Base-by-base conservation (phyloP, 2,797 vertebrate species). In the Sebastes reedi region DNA sequence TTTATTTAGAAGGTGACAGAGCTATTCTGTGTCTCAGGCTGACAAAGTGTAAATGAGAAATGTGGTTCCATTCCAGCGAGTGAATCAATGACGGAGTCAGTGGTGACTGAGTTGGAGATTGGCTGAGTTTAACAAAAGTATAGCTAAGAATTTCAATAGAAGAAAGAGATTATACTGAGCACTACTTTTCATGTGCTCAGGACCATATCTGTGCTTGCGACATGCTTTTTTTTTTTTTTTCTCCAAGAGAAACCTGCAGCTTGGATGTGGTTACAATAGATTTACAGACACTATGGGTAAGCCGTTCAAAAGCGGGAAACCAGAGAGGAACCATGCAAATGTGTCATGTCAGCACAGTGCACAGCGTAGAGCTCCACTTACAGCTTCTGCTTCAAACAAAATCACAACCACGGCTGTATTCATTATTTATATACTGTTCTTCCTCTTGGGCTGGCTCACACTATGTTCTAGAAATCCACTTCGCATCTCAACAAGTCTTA, bases 271-370 rank as follows among this genome's bases (percentile, higher is more conserved):
- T 84, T 75, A 42, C 55, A 36, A 50, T 34, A 62, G 64, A 80
- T 71, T 77, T 69, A 68, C 39, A 32, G 36, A 79, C 75, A 76
- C 30, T 72, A 65, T 52, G 59, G 56, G 29, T 71, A 72, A 82
- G 60, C 77, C 82, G 55, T 81, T 87, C 54, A 77, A 56, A 76
- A 68, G 67, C 34, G 25, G 24, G 20, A 77, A 79, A 61, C 67
- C 62, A 82, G 50, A 73, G 55, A 82, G 59, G 52, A 73, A 30
- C 24, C 36, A 50, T 65, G 68, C 56, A 88, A 72, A 86, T 72
- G 14, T 77, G 80, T 82, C 50, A 32, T 59, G 79, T 90, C 90
- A 88, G 86, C 85, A 87, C 6, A 30, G 42, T 6, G 65, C 68
- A 55, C 46, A 27, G 59, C 13, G 13, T n/a, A 30, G 27, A 74